Conservation (phyloP, 2,797 vertebrate species). For the Acridotheres tristis region DNA sequence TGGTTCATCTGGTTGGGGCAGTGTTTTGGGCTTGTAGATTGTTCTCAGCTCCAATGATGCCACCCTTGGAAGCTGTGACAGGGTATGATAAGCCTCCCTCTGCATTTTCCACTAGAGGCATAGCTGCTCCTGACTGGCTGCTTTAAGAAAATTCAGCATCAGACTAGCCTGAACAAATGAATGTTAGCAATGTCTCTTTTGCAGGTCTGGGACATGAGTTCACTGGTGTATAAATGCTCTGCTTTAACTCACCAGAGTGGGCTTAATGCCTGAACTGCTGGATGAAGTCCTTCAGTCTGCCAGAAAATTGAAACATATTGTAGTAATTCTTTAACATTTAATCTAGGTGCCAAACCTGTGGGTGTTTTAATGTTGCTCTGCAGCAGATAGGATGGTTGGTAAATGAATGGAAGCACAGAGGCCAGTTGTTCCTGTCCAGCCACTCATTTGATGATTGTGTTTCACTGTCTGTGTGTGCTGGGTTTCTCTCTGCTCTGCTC, state of each 20-base stretch:
- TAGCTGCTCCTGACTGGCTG: neutral
- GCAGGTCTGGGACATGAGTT: neutral
- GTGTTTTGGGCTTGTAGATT: neutral
- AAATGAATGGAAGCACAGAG: neutral
- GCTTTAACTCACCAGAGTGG: neutral
- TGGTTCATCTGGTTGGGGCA: neutral
- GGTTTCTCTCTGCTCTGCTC: neutral
- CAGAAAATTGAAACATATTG: neutral
- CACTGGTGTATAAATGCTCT: neutral
- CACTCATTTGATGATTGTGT: neutral
- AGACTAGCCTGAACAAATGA: neutral
- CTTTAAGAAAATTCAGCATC: neutral
- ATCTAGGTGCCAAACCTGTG: rapidly evolving
- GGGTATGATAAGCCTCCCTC: neutral
- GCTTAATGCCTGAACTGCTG: neutral
- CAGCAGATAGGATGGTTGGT: neutral
- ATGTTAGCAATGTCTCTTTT: neutral
- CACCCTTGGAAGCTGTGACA: neutral
- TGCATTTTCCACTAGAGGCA: neutral
- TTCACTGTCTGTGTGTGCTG: neutral
- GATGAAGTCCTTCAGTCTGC: neutral
- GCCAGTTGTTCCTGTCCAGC: neutral
- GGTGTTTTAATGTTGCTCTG: neutral
- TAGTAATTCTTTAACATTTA: neutral
- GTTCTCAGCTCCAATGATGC: neutral